These are phyloP conservation scores for cat (Felis catus) DNA, from an alignment of 2,113 vertebrate genomes.

Conservation along the genomic window DNA sequence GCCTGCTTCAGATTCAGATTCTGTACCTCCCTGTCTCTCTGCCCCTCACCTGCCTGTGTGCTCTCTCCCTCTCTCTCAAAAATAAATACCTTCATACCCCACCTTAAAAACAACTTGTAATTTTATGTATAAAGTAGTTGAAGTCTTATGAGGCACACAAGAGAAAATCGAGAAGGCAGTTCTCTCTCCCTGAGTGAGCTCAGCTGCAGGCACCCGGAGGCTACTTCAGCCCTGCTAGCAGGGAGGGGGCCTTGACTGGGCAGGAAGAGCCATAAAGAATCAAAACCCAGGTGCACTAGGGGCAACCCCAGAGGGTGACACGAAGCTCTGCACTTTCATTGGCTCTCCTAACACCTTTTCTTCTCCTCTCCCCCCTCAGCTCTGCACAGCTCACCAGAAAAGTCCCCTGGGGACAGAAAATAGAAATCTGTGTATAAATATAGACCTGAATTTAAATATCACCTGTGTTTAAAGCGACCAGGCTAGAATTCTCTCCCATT, in stretches of 20 bases:
- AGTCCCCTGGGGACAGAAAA: not conserved
- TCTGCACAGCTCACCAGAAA: not conserved
- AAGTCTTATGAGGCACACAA: not conserved
- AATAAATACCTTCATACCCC: not conserved
- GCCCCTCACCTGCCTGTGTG: no score
- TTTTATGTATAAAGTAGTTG: not conserved
- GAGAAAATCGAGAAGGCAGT: not conserved
- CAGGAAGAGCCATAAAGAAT: not conserved
- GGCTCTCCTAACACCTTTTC: not conserved
- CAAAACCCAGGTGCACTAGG: not conserved
- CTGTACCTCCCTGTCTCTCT: no score
- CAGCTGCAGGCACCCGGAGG: not conserved
- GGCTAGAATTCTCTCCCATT: not conserved
- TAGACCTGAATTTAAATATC: not conserved
- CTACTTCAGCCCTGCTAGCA: accelerated
- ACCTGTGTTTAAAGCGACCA: not conserved
- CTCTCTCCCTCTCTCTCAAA: no score
- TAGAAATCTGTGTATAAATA: not conserved
- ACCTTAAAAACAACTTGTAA: not conserved
- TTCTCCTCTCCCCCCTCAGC: not conserved
- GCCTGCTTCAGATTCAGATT: no score
- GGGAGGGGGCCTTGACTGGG: not conserved
- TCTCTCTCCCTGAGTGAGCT: not conserved
- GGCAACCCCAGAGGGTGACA: not conserved
- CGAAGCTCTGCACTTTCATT: not conserved